These are phyloP conservation scores for Ascaphus truei DNA, from an alignment of 2,113 vertebrate species.

Conservation along the genomic window DNA sequence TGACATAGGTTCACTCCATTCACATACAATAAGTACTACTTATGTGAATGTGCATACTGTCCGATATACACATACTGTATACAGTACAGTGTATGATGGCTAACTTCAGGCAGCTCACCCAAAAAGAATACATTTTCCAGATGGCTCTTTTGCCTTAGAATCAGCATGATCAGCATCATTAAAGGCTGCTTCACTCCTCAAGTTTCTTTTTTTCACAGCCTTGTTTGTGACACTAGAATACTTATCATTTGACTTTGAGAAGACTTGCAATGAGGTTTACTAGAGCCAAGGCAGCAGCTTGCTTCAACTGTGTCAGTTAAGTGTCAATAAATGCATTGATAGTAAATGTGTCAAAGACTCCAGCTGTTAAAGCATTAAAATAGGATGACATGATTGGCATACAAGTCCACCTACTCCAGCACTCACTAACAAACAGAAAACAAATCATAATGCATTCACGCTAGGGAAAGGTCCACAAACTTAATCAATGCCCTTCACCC, in stretches of 20 bases:
- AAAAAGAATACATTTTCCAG: no score
- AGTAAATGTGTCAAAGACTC: conserved; percentile 32
- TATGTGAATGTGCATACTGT: no score
- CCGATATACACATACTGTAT: no score
- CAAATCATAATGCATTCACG: background rate
- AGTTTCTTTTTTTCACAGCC: background rate
- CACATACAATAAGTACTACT: no score
- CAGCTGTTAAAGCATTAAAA: conserved; percentile 30
- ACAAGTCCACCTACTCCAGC: conserved; percentile 3
- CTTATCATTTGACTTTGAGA: conserved; percentile 2
- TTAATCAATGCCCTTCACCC: no score
- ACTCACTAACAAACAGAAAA: background rate
- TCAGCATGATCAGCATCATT: no score
- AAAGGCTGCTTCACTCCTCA: background rate
- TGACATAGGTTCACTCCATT: no score
- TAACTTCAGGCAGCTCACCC: no score
- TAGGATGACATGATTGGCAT: conserved; percentile 17
- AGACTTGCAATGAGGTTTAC: background rate
- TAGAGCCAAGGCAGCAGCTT: conserved; percentile 28
- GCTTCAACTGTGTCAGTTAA: conserved; percentile 18
- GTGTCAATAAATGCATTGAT: conserved; percentile 38
- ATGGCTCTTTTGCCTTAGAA: no score
- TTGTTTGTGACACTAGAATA: background rate
- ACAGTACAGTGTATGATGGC: no score
- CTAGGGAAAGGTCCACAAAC: no score